These are phyloP conservation scores for Microplitis mediator DNA, from an alignment of 1,140 invertebrate genomes.

Conservation along the genomic window DNA sequence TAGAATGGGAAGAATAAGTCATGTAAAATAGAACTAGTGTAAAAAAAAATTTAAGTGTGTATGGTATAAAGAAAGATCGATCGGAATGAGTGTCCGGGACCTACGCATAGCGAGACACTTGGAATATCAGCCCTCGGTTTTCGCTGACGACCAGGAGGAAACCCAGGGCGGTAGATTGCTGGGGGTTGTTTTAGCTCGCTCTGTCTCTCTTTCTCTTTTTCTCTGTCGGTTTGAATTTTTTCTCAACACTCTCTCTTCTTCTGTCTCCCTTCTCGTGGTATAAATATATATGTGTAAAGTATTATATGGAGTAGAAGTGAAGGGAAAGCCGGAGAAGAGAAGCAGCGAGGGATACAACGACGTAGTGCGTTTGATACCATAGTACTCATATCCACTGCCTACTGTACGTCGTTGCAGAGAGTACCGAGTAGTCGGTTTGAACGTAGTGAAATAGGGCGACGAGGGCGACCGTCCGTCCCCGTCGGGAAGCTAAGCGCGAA, in stretches of 20 bases:
- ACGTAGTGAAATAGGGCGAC: conserved; percentile 17
- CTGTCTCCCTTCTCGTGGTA: neutral
- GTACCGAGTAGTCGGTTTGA: too few species aligned
- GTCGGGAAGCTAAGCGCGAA: neutral
- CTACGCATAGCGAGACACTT: conserved; percentile 30
- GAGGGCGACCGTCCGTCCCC: neutral
- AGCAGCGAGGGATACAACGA: conserved; percentile 13
- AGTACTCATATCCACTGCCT: neutral
- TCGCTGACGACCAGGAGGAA: conserved; percentile 29
- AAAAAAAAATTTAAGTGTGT: conserved; percentile 15
- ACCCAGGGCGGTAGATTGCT: conserved; percentile 28
- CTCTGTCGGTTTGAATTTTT: too few species aligned
- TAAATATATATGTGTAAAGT: too few species aligned
- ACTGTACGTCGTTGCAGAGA: neutral
- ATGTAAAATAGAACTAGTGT: neutral
- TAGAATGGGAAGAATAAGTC: too few species aligned
- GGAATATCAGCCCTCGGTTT: conserved; percentile 13
- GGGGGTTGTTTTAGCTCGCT: conserved; percentile 28
- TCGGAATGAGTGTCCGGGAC: conserved; percentile 26
- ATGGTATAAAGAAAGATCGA: conserved; percentile 26
- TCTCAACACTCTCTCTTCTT: neutral
- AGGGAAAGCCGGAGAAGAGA: neutral
- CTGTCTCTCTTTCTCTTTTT: neutral
- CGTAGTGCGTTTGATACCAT: conserved; percentile 23
- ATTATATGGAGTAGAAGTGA: too few species aligned